phyloP scores from a whole-genome alignment of 2,888 invertebrate genomes.

The Himalopsyche japonica region DNA sequence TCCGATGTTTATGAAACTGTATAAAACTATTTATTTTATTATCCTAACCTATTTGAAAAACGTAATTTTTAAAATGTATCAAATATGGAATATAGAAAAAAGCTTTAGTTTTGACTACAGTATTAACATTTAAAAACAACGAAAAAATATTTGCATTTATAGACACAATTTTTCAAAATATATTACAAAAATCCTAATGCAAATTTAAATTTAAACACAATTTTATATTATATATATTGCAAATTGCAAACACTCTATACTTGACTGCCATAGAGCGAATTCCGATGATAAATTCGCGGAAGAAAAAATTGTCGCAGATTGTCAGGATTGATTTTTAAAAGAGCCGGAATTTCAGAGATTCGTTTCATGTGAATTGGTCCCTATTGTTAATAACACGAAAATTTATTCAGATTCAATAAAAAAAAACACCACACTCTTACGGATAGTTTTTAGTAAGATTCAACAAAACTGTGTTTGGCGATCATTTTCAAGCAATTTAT shows the following conservation, averaged over 20 bases:
- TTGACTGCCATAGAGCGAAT: slow-evolving; percentile 15
- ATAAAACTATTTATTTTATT: too few relatives aligned
- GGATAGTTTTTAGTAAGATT: neutral
- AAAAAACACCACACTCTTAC: neutral
- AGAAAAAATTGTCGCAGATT: slow-evolving; percentile 31
- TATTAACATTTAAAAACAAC: too few relatives aligned
- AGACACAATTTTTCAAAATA: too few relatives aligned
- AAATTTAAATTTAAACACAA: too few relatives aligned
- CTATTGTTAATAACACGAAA: neutral
- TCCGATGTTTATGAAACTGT: too few relatives aligned
- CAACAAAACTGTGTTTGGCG: neutral
- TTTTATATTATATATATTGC: neutral
- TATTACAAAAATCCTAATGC: too few relatives aligned
- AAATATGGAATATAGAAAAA: too few relatives aligned
- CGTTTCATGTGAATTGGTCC: neutral
- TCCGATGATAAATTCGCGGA: slow-evolving; percentile 32
- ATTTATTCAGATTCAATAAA: neutral
- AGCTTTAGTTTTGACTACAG: too few relatives aligned
- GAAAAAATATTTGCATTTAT: too few relatives aligned
- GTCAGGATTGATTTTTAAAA: slow-evolving; percentile 31
- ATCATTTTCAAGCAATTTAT: neutral
- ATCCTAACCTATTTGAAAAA: too few relatives aligned
- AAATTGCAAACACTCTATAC: neutral
- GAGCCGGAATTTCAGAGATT: slow-evolving; percentile 8
- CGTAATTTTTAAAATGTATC: too few relatives aligned